Percentiles rank a stretch among this genome's conserved stretches.
Evolutionary conservation across 92 coral and sea anemone species (phyloP).

Genomic region (Virgularia gustaviana): DNA sequence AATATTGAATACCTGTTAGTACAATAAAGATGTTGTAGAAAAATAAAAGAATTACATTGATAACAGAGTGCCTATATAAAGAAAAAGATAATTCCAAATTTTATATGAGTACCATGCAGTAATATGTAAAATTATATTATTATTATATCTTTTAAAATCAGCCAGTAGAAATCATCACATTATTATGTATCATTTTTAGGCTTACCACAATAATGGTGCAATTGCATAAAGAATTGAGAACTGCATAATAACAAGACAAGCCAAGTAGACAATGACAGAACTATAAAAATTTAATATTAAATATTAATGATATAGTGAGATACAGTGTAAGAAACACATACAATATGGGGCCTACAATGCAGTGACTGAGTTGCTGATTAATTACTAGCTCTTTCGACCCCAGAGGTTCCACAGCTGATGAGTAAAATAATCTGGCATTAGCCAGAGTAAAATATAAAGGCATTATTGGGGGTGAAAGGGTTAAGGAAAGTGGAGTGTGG

Average conservation of each 20-base stretch:
- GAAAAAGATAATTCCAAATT: neutral
- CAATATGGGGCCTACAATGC: too few species aligned
- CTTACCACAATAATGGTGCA: slow-evolving; percentile 34
- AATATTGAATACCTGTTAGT: slow-evolving; percentile 34
- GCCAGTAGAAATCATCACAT: neutral
- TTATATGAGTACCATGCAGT: neutral
- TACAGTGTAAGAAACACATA: too few species aligned
- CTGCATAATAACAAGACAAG: slow-evolving; percentile 29
- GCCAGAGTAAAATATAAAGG: too few species aligned
- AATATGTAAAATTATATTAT: neutral
- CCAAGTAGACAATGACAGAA: slow-evolving; percentile 22
- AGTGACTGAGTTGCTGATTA: too few species aligned
- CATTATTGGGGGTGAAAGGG: too few species aligned
- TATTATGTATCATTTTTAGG: neutral
- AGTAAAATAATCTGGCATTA: too few species aligned
- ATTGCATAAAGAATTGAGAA: slow-evolving; percentile 14
- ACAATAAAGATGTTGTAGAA: slow-evolving; percentile 30
- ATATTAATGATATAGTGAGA: too few species aligned
- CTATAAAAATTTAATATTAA: too few species aligned
- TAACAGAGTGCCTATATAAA: slow-evolving; percentile 23
- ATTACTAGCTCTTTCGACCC: too few species aligned
- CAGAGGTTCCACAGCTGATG: too few species aligned
- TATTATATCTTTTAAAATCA: neutral
- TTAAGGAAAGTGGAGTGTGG: too few species aligned
- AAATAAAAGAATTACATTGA: slow-evolving; percentile 22